phyloP scores from a whole-genome alignment of 1,140 invertebrate genomes.

The Steinernema khuongi region DNA sequence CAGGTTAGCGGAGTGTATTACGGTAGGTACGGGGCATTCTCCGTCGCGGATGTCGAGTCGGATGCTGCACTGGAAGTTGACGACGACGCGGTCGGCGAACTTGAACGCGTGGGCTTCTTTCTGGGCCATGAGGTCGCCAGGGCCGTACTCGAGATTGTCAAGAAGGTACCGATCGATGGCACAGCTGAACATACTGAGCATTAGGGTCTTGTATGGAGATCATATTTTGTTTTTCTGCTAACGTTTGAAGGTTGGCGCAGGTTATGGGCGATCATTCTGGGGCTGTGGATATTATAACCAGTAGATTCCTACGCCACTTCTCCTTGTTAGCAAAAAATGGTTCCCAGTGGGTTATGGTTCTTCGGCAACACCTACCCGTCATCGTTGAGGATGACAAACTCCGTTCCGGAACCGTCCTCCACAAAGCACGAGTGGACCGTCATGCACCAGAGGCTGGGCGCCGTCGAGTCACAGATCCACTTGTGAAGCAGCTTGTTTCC shows the following conservation, averaged over 20 bases:
- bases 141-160: conserved; percentile 54
- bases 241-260: neutral
- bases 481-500: conserved; percentile 52
- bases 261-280: too few relatives aligned
- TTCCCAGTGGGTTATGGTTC: neutral
- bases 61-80: conserved; percentile 56
- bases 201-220: too few relatives aligned
- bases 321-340: too few relatives aligned
- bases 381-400: conserved; percentile 52
- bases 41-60: conserved; percentile 52
- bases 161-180: conserved; percentile 53
- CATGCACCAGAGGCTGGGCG: conserved; percentile 57
- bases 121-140: conserved; percentile 44
- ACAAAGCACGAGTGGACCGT: conserved; percentile 49
- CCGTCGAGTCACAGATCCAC: conserved; percentile 51
- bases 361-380: conserved; percentile 35
- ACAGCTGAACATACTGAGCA: conserved; percentile 39
- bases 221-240: conserved; percentile 5
- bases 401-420: conserved; percentile 53
- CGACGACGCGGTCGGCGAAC: conserved; percentile 55
- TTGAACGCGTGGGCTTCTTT: conserved; percentile 57
- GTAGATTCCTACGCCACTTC: too few relatives aligned
- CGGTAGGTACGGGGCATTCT: conserved; percentile 44
- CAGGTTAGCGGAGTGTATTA: neutral
- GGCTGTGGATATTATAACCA: too few relatives aligned